Evolutionary conservation across 2,797 vertebrate species (phyloP).

Genomic region (Periparus ater): DNA sequence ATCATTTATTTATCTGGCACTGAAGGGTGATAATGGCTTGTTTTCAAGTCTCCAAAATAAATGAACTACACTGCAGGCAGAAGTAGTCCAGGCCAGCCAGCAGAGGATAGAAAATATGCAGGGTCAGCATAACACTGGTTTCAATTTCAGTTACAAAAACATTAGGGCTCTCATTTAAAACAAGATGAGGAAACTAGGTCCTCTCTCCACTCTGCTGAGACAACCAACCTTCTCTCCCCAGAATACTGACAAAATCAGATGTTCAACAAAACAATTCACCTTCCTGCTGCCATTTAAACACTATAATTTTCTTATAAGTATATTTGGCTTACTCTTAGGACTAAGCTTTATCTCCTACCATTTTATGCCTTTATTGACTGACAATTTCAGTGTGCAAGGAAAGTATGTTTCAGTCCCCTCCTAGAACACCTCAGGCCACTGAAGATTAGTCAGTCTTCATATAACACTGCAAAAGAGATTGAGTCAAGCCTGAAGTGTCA

Average conservation of each 20-base stretch:
- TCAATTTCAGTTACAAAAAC: slow-evolving; percentile 69
- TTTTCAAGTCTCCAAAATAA: slow-evolving; percentile 67
- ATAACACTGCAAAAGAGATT: background rate
- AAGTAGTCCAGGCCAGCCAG: slow-evolving; percentile 54
- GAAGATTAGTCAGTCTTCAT: background rate
- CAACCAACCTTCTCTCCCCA: background rate
- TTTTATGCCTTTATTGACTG: background rate
- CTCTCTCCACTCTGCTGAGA: background rate
- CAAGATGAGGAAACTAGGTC: slow-evolving; percentile 51
- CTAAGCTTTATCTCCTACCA: background rate
- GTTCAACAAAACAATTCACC: background rate
- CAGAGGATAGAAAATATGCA: slow-evolving; percentile 64
- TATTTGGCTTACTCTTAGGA: background rate
- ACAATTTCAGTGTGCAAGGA: background rate
- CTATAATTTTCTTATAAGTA: background rate
- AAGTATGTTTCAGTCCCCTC: background rate
- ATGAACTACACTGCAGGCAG: slow-evolving; percentile 36
- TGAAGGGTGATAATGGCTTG: slow-evolving; percentile 60
- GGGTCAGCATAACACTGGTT: slow-evolving; percentile 67
- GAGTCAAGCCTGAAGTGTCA: background rate
- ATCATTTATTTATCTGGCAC: slow-evolving; percentile 67
- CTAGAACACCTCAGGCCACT: background rate
- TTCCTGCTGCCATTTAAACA: background rate
- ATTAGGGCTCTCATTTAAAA: slow-evolving; percentile 47
- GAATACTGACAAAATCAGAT: background rate